Evolutionary conservation across 2,113 vertebrate species (phyloP).

Genomic region (Microtus montanus): DNA sequence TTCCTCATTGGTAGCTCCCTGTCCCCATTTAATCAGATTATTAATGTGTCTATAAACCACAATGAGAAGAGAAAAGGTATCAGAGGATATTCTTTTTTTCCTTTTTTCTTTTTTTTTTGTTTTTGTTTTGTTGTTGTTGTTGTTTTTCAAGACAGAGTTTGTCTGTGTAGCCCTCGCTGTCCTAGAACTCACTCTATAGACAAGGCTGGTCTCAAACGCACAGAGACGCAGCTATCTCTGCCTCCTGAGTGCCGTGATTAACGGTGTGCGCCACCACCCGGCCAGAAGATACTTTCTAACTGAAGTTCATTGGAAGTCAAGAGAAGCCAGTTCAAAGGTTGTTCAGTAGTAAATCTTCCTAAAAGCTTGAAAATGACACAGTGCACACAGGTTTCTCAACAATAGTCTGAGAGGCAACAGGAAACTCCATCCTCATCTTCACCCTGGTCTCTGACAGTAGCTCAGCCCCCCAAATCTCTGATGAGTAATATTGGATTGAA

Average conservation of each 20-base stretch:
- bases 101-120: no score
- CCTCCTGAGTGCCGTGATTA: neutral
- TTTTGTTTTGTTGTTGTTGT: rapidly evolving
- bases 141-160: neutral
- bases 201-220: neutral
- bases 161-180: neutral
- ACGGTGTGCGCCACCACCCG: neutral
- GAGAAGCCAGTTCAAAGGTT: conserved; percentile 17
- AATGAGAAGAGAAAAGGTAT: neutral
- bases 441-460: neutral
- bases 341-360: neutral
- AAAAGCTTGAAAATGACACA: conserved; percentile 4
- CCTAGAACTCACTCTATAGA: neutral
- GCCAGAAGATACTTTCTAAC: neutral
- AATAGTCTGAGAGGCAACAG: neutral
- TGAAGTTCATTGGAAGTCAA: neutral
- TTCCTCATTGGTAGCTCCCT: neutral
- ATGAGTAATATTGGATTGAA: neutral
- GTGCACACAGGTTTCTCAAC: neutral
- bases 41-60: neutral
- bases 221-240: neutral
- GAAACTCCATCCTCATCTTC: neutral
- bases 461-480: neutral
- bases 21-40: neutral
- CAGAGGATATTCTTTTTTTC: neutral